Conservation (phyloP, 30 jellyfish, hydroid and myxozoan genomes). For the Pelagia noctiluca region DNA sequence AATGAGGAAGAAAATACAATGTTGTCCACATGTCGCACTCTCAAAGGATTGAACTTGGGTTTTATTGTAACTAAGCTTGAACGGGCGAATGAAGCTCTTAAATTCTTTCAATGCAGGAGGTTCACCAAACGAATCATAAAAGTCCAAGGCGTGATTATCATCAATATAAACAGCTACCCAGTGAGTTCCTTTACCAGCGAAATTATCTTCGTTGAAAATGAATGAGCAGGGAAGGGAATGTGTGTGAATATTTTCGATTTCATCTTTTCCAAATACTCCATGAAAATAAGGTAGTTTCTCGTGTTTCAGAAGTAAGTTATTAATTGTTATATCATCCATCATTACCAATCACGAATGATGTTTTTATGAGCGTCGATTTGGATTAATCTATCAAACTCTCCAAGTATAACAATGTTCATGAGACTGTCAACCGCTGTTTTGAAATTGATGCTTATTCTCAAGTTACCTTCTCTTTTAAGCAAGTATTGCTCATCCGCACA, state of each 20-base stretch:
- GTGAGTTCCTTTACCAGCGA: no score
- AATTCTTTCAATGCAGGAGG: no score
- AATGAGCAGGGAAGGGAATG: no score
- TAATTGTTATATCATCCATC: constrained; percentile 23
- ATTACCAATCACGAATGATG: background rate
- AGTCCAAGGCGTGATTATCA: no score
- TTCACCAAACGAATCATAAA: no score
- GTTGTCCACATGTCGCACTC: no score
- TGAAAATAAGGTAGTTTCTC: background rate
- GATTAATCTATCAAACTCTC: constrained; percentile 22
- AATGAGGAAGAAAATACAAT: no score
- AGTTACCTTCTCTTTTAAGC: constrained; percentile 2
- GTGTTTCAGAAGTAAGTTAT: background rate
- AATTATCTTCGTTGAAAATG: no score
- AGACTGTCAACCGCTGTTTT: background rate
- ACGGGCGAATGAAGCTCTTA: no score
- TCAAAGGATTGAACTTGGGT: no score
- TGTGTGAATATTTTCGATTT: background rate
- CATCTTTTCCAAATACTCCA: constrained; percentile 10
- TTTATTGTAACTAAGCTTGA: no score
- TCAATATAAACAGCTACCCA: no score
- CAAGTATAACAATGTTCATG: background rate
- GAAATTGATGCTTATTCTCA: background rate
- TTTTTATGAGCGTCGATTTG: constrained; percentile 14
- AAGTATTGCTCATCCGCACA: constrained; percentile 33